A percentile compares a stretch with the other conserved stretches of the same genome.
phyloP scores from a whole-genome alignment of 1,140 invertebrate genomes.

The Tetramorium parvispinum region DNA sequence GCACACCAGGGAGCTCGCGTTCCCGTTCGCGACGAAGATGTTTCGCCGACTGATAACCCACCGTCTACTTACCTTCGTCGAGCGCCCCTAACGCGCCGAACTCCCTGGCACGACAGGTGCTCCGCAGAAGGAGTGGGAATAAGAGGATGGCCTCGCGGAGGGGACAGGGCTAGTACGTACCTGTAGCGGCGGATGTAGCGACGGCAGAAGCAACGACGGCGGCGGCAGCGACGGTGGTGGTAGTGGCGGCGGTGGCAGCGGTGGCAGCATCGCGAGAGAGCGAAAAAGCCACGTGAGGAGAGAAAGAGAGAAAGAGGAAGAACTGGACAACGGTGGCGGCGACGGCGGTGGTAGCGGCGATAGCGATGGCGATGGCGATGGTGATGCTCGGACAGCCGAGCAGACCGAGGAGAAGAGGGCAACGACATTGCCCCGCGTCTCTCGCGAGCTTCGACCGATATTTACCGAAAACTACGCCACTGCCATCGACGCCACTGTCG shows the following conservation, averaged over 20 bases:
- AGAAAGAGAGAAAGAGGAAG: constrained; percentile 15
- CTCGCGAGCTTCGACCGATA: constrained; percentile 77
- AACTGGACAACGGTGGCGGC: constrained; percentile 68
- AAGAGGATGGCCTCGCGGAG: constrained; percentile 78
- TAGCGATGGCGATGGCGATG: constrained; percentile 6
- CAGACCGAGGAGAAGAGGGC: constrained; percentile 75
- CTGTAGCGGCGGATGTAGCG: constrained; percentile 51
- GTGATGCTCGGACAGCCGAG: constrained; percentile 52
- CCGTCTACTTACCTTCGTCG: constrained; percentile 83
- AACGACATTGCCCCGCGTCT: constrained; percentile 72
- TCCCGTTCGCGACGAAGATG: constrained; percentile 83
- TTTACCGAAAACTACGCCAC: constrained; percentile 80
- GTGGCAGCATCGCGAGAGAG: constrained; percentile 63
- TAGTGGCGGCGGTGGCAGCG: constrained; percentile 56
- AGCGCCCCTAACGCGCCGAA: constrained; percentile 80
- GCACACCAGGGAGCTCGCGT: constrained; percentile 58
- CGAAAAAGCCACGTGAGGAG: constrained; percentile 34
- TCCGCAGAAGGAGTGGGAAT: constrained; percentile 80
- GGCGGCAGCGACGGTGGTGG: constrained; percentile 18
- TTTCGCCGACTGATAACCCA: constrained; percentile 84
- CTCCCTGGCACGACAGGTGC: constrained; percentile 83
- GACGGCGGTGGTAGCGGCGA: constrained; percentile 20
- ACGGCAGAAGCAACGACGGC: constrained; percentile 47
- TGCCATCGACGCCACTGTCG: constrained; percentile 49
- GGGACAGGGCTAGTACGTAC: constrained; percentile 75